Evolutionary conservation across 2,113 vertebrate species (phyloP).

Genomic region (Plestiodon gilberti): DNA sequence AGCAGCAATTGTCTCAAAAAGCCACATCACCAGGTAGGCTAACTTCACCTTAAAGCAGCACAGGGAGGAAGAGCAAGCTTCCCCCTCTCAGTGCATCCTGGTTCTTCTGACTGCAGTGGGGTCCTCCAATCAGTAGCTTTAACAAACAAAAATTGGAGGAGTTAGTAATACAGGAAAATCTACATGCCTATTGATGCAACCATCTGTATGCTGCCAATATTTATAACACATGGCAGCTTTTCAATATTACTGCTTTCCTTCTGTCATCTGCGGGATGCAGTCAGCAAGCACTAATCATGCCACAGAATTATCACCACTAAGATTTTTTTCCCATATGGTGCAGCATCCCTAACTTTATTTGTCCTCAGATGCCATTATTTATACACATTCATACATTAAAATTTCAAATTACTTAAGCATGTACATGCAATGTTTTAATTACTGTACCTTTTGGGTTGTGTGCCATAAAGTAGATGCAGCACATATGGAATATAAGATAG

Average conservation of each 20-base stretch:
- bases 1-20: too few relatives aligned
- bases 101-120: too few relatives aligned
- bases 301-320: conserved; percentile 32
- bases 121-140: too few relatives aligned
- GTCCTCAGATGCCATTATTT: background rate
- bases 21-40: too few relatives aligned
- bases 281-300: background rate
- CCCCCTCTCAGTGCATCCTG: too few relatives aligned
- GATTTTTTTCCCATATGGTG: background rate
- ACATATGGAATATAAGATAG: conserved; percentile 30
- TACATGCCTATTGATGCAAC: conserved; percentile 6
- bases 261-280: conserved; percentile 16
- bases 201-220: background rate
- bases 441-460: conserved; percentile 7
- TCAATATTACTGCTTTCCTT: background rate
- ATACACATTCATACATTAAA: background rate
- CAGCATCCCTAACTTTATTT: conserved; percentile 18
- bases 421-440: conserved; percentile 6
- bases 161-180: background rate
- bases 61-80: too few relatives aligned
- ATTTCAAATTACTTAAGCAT: conserved; percentile 19
- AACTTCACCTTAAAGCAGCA: too few relatives aligned
- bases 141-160: background rate
- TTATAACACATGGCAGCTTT: conserved; percentile 21
- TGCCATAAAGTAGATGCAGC: conserved; percentile 22